phyloP scores from a whole-genome alignment of 2,888 invertebrate species.

The Imbricaverruca yamaguchii region DNA sequence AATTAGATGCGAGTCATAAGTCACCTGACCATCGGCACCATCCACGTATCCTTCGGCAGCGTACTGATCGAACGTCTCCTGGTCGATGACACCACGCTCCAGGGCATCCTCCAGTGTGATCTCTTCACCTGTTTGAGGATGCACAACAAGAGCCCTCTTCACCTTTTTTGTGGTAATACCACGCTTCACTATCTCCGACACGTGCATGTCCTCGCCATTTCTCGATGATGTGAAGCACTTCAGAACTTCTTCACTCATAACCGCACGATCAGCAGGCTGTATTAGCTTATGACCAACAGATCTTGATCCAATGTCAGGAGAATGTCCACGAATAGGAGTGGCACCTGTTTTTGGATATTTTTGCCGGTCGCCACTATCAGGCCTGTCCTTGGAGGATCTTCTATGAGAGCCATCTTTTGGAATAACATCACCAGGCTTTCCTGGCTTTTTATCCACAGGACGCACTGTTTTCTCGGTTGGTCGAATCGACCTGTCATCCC shows the following conservation, averaged over 20 bases:
- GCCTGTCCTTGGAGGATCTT: no score
- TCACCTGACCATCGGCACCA: constrained; percentile 33
- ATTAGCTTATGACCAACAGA: background rate
- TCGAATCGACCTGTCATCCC: no score
- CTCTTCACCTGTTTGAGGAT: constrained; percentile 71
- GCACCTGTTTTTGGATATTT: background rate
- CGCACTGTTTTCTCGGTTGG: no score
- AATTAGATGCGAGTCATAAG: constrained; percentile 34
- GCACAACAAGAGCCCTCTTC: constrained; percentile 39
- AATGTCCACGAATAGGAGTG: background rate
- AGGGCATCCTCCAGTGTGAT: constrained; percentile 73
- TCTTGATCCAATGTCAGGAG: background rate
- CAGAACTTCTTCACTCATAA: background rate
- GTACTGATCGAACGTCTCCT: constrained; percentile 42
- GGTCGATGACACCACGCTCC: constrained; percentile 58
- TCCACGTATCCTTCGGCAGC: constrained; percentile 34
- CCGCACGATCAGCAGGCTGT: no score
- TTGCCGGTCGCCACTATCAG: no score
- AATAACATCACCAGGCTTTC: no score
- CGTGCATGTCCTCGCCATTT: constrained; percentile 26
- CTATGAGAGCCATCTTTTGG: no score
- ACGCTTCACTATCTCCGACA: constrained; percentile 25
- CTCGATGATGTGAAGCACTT: background rate
- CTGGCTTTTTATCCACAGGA: no score
- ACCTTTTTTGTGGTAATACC: constrained; percentile 27